Base-by-base conservation (phyloP, 2,797 vertebrate genomes). In the Philypnodon macrostomus region DNA sequence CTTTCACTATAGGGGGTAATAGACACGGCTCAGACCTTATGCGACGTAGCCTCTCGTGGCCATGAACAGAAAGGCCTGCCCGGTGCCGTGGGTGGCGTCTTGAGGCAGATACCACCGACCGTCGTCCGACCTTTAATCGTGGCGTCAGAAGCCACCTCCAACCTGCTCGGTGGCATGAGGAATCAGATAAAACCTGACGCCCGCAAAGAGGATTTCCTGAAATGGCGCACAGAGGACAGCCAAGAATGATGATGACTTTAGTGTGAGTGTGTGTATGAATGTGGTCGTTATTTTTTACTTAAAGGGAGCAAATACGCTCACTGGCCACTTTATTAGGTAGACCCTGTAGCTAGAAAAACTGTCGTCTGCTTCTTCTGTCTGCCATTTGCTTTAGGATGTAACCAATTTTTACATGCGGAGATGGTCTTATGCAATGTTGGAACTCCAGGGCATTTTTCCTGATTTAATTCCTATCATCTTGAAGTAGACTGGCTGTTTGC, bases 151-250 rank as follows among this genome's bases (percentile, higher is more conserved):
- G 94, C 94, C 53, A 95, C 94, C 0, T 95, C 94, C 68, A 96
- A 90, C 71, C 88, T 97, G 24, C 90, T 97, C 0, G 94, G 94
- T 1, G 94, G 94, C 23, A 97, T 96, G 93, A 82, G 94, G 19
- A 96, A 97, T 85, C 94, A 97, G 89, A 97, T 97, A 78, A 92
- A 93, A 66, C 94, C 94, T 0, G 94, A 96, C 0, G 94, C 94
- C 0, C 89, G 93, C 21, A 95, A 95, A 66, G 94, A 95, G 76
- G 93, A 96, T 48, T 89, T 92, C 26, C 87, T 94, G 46, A 97
- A 97, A 84, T 95, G 94, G 94, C 93, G 94, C 26, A 90, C 85
- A 0, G 93, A 95, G 11, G 93, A 94, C 4, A 39, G 85, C 63
- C 93, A 92, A 77, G 93, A 95, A 73, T 95, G 87, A 92, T 26